Conservation (phyloP, 1,140 invertebrate species). For the Argopecten irradians region DNA sequence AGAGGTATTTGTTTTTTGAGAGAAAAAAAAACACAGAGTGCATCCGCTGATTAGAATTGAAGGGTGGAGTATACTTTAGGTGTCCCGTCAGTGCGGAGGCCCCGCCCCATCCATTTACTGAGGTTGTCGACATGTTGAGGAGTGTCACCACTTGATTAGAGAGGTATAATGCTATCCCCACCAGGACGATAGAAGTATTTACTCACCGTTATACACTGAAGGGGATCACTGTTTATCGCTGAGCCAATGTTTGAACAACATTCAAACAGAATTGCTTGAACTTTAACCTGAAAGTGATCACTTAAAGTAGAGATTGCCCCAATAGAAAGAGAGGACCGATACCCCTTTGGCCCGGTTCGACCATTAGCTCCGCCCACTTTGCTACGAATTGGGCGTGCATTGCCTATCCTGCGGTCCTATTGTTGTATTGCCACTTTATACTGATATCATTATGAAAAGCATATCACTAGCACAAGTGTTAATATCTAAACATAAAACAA, state of each 20-base stretch:
- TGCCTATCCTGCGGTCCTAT: slow-evolving; percentile 4
- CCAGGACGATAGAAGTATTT: slow-evolving; percentile 9
- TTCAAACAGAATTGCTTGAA: slow-evolving; percentile 14
- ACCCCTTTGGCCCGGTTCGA: neutral
- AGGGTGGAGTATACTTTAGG: neutral
- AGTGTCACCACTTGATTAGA: slow-evolving; percentile 1
- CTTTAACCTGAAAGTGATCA: slow-evolving; percentile 21
- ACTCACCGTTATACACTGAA: slow-evolving; percentile 15
- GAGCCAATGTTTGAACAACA: slow-evolving; percentile 21
- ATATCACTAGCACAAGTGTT: slow-evolving; percentile 22
- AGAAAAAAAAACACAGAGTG: neutral
- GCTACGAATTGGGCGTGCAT: neutral
- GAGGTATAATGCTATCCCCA: neutral
- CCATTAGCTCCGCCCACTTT: neutral
- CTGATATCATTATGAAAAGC: neutral
- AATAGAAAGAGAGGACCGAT: neutral
- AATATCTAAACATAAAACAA: slow-evolving; percentile 19
- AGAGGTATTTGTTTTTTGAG: too few relatives aligned
- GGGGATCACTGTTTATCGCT: slow-evolving; percentile 20
- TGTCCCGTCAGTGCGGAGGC: neutral
- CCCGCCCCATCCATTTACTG: neutral
- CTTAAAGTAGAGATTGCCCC: neutral
- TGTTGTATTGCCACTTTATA: neutral
- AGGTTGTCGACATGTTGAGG: neutral
- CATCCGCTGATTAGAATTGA: neutral